phyloP scores from a whole-genome alignment of 2,888 invertebrate genomes.

The Parochlus steinenii region DNA sequence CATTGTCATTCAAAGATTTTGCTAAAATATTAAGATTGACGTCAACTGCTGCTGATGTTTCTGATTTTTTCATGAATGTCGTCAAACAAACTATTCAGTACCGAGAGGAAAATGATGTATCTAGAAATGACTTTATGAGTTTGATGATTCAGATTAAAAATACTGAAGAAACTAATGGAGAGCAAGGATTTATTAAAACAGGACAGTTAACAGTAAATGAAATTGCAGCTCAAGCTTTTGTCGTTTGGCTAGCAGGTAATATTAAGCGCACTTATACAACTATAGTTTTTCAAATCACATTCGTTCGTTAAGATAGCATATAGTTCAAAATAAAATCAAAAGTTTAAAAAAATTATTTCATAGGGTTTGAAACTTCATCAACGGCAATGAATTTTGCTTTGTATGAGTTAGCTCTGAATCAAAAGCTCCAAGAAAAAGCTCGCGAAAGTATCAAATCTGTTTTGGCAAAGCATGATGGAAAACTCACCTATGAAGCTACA shows the following conservation, averaged over 20 bases:
- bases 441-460: conserved; percentile 10
- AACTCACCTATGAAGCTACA: conserved; percentile 7
- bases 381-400: conserved; percentile 30
- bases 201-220: conserved; percentile 30
- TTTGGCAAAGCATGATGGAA: conserved; percentile 2
- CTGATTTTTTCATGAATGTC: conserved; percentile 16
- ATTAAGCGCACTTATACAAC: too few relatives aligned
- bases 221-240: conserved; percentile 36
- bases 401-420: conserved; percentile 11
- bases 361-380: conserved; percentile 44
- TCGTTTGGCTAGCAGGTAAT: conserved; percentile 45
- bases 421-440: conserved; percentile 10
- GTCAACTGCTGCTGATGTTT: conserved; percentile 6
- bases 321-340: too few relatives aligned
- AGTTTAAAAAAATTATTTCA: too few relatives aligned
- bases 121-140: conserved; percentile 14
- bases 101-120: conserved; percentile 22
- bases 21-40: conserved; percentile 9
- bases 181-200: conserved; percentile 12
- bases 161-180: conserved; percentile 24
- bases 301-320: too few relatives aligned
- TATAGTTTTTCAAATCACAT: too few relatives aligned
- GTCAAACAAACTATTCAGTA: conserved; percentile 25
- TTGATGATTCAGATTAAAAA: conserved; percentile 28
- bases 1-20: conserved; percentile 1